phyloP scores from a whole-genome alignment of 2,888 invertebrate species.

The Acheta domesticus region DNA sequence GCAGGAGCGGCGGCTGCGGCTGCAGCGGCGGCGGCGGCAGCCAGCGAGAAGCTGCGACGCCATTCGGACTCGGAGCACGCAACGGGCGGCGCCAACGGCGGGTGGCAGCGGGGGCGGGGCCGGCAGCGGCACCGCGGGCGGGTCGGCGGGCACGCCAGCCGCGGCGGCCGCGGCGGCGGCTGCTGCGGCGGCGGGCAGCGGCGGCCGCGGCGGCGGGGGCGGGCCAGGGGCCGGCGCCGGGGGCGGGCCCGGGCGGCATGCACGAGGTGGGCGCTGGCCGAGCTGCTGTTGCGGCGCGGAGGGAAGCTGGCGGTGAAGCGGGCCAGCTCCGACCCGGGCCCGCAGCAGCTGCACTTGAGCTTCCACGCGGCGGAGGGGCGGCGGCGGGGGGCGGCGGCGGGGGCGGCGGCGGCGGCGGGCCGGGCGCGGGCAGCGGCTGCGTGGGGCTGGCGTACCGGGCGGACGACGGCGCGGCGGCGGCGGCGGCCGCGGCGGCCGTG shows the following conservation, averaged over 20 bases:
- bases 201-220: slow-evolving; percentile 66
- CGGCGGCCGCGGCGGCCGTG: background rate
- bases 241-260: slow-evolving; percentile 60
- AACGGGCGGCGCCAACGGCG: slow-evolving; percentile 51
- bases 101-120: slow-evolving; percentile 43
- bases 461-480: background rate
- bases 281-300: slow-evolving; percentile 69
- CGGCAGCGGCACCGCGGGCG: slow-evolving; percentile 67
- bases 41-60: slow-evolving; percentile 47
- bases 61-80: slow-evolving; percentile 57
- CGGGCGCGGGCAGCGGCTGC: background rate
- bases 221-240: slow-evolving; percentile 69
- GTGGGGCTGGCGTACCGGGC: background rate
- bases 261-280: slow-evolving; percentile 64
- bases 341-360: slow-evolving; percentile 52
- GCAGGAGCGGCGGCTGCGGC: too few species aligned
- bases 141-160: slow-evolving; percentile 69
- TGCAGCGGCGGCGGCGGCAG: slow-evolving; percentile 12
- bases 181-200: slow-evolving; percentile 50
- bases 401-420: background rate
- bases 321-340: slow-evolving; percentile 68
- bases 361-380: slow-evolving; percentile 49
- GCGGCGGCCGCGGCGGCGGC: slow-evolving; percentile 45
- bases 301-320: slow-evolving; percentile 63
- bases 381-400: background rate